Evolutionary conservation across 2,888 invertebrate species (phyloP), one percentile per base, ranked within the genome.

Genomic region (Halocaridina rubra): DNA sequence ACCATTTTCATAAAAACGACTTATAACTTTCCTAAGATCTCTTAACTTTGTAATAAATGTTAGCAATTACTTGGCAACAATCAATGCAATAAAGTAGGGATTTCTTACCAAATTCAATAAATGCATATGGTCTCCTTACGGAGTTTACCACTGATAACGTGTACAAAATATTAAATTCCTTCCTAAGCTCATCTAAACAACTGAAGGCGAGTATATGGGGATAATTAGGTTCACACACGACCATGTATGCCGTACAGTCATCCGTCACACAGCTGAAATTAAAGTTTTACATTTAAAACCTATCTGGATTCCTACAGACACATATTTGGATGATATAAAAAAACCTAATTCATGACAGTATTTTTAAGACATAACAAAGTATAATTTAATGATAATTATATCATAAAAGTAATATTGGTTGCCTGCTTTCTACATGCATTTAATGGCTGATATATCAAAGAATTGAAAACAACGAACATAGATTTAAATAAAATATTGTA

Each of bases 91-190:
- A n/a, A n/a, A n/a, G n/a, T n/a, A 5, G 24, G 59, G 59, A 76
- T 16, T 30, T 89, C 90, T 89, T 89, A 92, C 92, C 92, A 90
- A 92, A 92, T 86, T 91, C 91, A 81, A 92, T 91, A 84, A 91
- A 91, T 64, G 90, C 90, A 89, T 92, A 92, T 0, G 92, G 92
- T 79, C 92, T 89, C 67, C 90, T 89, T 19, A 90, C 90, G 72
- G 89, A 89, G 75, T 89, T 89, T 10, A 92, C 89, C 86, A 90
- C 90, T 8, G 89, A 88, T 53, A 89, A 89, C 61, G 91, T 90
- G 89, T 91, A 92, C 39, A 89, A 89, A 22, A 89, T 88, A 33
- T 91, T 89, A 81, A 92, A 92, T 87, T 92, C 91, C 88, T 90
- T 90, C 89, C 90, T 90, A 24, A 92, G 89, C 88, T 92, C 92